A percentile compares a stretch with the other conserved stretches of the same genome.
phyloP scores from a whole-genome alignment of 2,113 vertebrate species.

The Engystomops pustulosus region DNA sequence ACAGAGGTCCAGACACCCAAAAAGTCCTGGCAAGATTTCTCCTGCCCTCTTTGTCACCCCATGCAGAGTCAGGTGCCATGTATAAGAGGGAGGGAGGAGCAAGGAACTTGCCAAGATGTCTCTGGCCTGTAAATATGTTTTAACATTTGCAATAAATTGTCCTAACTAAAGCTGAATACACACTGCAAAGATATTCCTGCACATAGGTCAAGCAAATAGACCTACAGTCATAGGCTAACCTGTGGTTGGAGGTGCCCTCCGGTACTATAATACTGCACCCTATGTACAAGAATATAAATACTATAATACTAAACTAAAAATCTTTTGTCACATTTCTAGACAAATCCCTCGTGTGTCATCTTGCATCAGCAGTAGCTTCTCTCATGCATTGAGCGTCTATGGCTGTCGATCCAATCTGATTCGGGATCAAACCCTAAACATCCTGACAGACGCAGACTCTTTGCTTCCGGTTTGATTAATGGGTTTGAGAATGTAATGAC shows the following conservation, averaged over 20 bases:
- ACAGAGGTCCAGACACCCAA: not conserved
- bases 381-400: not conserved
- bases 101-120: not conserved
- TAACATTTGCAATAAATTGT: no score
- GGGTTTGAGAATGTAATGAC: slow-evolving; percentile 37
- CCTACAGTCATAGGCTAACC: no score
- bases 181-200: no score
- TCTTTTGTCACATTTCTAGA: not conserved
- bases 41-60: not conserved
- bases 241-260: no score
- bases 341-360: not conserved
- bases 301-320: not conserved
- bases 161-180: no score
- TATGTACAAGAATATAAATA: slow-evolving; percentile 7
- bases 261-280: not conserved
- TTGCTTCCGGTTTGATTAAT: slow-evolving; percentile 33
- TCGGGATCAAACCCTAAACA: not conserved
- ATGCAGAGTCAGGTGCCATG: not conserved
- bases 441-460: not conserved
- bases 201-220: no score
- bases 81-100: not conserved
- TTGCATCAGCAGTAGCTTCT: not conserved
- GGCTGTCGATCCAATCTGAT: not conserved
- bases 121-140: not conserved
- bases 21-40: not conserved